Evolutionary conservation across 1,140 invertebrate species (phyloP).

Genomic region (Drosophila pachea): DNA sequence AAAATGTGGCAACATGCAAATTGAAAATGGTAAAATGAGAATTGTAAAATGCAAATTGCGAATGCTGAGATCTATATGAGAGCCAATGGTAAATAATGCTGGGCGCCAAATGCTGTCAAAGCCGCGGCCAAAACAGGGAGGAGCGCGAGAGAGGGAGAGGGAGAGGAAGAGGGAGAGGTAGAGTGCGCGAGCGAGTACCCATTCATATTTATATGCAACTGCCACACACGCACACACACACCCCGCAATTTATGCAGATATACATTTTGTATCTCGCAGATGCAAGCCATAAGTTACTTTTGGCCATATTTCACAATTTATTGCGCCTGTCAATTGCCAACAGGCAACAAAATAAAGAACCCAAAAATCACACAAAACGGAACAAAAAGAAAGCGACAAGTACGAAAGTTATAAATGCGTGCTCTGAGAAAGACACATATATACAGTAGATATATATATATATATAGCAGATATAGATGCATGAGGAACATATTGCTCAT

Average conservation of each 20-base stretch:
- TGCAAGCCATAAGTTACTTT: conserved; percentile 43
- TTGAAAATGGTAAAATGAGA: not conserved
- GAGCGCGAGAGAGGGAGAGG: not conserved
- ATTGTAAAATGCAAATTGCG: conserved; percentile 1
- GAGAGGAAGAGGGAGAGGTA: not conserved
- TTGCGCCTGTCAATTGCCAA: conserved; percentile 73
- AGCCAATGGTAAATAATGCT: not conserved
- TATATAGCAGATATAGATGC: conserved; percentile 18
- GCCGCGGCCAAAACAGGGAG: no score
- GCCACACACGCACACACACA: conserved; percentile 7
- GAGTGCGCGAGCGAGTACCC: not conserved
- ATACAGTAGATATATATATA: conserved; percentile 1
- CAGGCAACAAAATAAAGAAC: conserved; percentile 33
- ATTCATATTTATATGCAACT: conserved; percentile 45
- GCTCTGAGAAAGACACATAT: not conserved
- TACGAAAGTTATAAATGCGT: conserved; percentile 8
- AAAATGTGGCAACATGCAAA: conserved; percentile 6
- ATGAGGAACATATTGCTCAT: conserved; percentile 22
- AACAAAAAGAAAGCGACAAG: not conserved
- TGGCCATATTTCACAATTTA: conserved; percentile 72
- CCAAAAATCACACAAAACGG: no score
- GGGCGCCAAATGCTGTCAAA: conserved; percentile 36
- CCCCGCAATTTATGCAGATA: no score
- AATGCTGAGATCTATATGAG: not conserved
- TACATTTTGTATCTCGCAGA: conserved; percentile 9